phyloP scores from a whole-genome alignment of 2,797 vertebrate genomes.

The Dromococcyx pavoninus region DNA sequence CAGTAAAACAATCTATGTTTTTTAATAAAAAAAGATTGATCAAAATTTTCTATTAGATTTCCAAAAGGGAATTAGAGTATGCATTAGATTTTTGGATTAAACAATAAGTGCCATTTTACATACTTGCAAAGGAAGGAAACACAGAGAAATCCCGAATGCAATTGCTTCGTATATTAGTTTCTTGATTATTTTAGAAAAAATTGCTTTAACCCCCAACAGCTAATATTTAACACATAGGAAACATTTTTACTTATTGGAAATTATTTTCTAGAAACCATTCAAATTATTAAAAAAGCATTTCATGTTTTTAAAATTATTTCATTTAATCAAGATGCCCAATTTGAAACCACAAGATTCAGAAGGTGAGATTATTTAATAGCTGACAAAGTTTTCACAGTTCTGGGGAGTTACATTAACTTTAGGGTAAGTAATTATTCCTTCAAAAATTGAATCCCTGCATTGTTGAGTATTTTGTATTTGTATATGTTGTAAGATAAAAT shows the following conservation, averaged over 20 bases:
- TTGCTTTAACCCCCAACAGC: background rate
- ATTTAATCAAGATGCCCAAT: background rate
- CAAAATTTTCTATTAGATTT: background rate
- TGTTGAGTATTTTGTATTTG: background rate
- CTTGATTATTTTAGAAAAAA: background rate
- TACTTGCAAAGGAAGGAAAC: background rate
- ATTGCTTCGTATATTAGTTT: background rate
- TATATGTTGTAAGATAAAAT: background rate
- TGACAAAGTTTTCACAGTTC: background rate
- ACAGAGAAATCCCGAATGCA: background rate
- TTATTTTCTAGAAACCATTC: background rate
- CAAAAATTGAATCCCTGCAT: background rate
- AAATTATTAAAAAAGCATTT: background rate
- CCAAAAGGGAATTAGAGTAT: background rate
- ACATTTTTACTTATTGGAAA: background rate
- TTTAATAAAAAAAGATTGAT: constrained; percentile 41
- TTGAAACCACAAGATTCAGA: background rate
- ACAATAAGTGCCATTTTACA: background rate
- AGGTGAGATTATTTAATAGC: background rate
- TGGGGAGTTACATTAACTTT: background rate
- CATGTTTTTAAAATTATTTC: background rate
- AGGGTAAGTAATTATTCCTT: background rate
- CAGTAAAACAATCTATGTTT: background rate
- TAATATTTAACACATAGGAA: background rate
- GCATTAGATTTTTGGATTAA: background rate